Evolutionary conservation across 2,113 vertebrate species (phyloP).

Genomic region (Theropithecus gelada): DNA sequence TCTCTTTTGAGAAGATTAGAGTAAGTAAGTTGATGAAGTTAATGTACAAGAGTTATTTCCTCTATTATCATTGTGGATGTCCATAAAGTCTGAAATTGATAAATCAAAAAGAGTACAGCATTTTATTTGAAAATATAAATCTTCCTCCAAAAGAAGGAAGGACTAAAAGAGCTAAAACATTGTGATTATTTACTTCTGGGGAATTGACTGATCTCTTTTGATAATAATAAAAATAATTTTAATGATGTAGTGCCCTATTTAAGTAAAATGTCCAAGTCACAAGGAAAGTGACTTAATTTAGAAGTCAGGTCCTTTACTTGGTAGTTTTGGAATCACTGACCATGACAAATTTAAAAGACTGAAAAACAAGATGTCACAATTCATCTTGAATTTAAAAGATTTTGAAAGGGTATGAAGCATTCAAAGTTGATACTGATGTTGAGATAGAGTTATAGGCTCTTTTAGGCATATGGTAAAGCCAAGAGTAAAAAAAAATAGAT

Average conservation of each 20-base stretch:
- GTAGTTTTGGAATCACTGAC: conserved; percentile 21
- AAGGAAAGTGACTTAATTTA: conserved; percentile 15
- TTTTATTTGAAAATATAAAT: conserved; percentile 2
- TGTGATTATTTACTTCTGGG: background rate
- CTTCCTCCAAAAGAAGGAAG: background rate
- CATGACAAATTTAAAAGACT: background rate
- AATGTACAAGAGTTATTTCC: background rate
- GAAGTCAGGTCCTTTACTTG: conserved; percentile 23
- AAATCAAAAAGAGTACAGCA: conserved; percentile 6
- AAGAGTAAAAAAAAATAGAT: background rate
- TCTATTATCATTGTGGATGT: background rate
- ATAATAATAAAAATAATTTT: background rate
- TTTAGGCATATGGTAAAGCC: background rate
- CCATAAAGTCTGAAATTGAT: background rate
- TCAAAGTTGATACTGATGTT: background rate
- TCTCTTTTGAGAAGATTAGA: background rate
- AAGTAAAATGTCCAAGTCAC: background rate
- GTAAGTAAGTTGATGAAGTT: background rate
- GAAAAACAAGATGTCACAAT: conserved; percentile 42
- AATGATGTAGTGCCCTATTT: background rate
- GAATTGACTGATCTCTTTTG: background rate
- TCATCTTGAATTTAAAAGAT: background rate
- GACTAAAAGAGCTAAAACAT: background rate
- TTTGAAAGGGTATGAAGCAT: background rate
- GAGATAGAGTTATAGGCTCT: background rate